Evolutionary conservation across 2,113 vertebrate genomes (phyloP), one percentile per base, ranked within the genome.

Genomic region (Taxidea taxus): DNA sequence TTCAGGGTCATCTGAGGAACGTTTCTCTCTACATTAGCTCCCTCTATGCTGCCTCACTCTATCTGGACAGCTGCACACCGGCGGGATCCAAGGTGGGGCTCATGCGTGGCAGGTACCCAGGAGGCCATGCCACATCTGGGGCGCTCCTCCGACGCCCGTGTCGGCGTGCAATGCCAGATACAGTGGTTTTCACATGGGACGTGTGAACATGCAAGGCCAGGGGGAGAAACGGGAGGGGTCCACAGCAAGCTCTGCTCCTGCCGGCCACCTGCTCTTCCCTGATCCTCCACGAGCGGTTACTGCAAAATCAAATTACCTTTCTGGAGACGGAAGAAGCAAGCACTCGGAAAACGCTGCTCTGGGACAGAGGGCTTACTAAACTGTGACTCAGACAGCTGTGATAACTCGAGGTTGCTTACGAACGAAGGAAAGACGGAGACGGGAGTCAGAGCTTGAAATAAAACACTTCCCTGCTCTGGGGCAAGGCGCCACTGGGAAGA

Each of bases 211-310:
- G 1, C 16, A 11, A 29, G 29, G 78, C 77, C 7, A 1, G 4
- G 54, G 0, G 5, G 18, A 56, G 82, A n/a, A 14, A 11, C 9
- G 1, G 34, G 68, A 29, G 42, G 20, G 49, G 7, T 6, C 2
- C 7, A 0, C 0, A 20, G 75, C 42, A 16, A 3, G 4, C 6
- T 16, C 68, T 18, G 47, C 39, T 15, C 12, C 20, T 6, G 0
- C 14, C 0, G 6, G 51, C 4, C 58, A 14, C 39, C 21, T 23
- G 68, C 34, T 18, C 2, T 49, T 39, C 11, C 15, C 90, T 11
- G 49, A 44, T 18, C 27, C 39, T 51, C 86, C 62, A 18, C 1
- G 2, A 4, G 27, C 27, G 44, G 29, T 15, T 42, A 8, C 6
- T 4, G 20, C 23, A 37, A n/a, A 81, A 56, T 2, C 60, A 1